Evolutionary conservation across 2,797 vertebrate genomes (phyloP), one percentile per base, ranked within the genome.

Genomic region (Apodemus agrarius): DNA sequence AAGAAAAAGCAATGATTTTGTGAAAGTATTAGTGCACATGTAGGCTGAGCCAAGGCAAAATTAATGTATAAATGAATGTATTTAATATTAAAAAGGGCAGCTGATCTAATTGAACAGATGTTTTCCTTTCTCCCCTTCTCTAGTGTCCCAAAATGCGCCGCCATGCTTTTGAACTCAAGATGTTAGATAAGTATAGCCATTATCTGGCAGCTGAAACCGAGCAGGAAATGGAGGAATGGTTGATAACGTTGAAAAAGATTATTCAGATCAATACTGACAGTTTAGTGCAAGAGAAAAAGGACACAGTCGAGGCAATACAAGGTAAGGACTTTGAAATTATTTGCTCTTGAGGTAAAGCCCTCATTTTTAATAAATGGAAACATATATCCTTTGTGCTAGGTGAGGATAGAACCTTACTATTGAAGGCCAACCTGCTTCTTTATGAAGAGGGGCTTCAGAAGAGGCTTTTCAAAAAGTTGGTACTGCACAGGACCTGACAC

Each of bases 221-320:
- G 96, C 99, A 98, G 78, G 99, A 99, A 98, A 99, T 99, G 99
- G 99, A 99, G 96, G 99, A 99, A 29, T 99, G 99, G 99, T 98
- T 99, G 97, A 97, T 96, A 91, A 99, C 99, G 1, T 98, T 99
- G 97, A 99, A 98, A 96, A 99, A 99, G 98, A 99, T 99, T 91
- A 99, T 99, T 97, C 99, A 99, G 98, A 99, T 98, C 98, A 99
- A 99, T 96, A 97, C 98, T 0, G 99, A 99, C 95, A 98, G 98
- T 93, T 95, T 98, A 95, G 97, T 99, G 88, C 99, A 98, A 92
- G 99, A 99, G 97, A 98, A 99, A 98, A 99, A 99, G 96, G 99
- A 99, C 93, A 90, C 98, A 0, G 98, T 99, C 95, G 99, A 99
- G 89, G 98, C 99, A 65, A 92, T 97, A 57, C 98, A 98, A 98